Evolutionary conservation across 2,888 invertebrate genomes (phyloP).

Genomic region (Oegoconia quadripuncta): DNA sequence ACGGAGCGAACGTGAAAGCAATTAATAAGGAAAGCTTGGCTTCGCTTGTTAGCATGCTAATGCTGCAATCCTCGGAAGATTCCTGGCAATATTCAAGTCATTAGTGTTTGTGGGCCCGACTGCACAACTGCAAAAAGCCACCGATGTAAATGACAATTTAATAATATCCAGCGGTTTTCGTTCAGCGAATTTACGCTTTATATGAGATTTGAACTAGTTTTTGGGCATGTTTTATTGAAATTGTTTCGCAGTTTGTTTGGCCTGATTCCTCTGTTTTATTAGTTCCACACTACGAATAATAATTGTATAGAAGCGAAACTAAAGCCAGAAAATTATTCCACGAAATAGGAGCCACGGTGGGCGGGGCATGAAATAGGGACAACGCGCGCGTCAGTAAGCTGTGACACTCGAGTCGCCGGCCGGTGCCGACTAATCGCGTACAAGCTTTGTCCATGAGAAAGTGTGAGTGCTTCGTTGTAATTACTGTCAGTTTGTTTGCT

Average conservation of each 20-base stretch:
- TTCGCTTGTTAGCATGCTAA: slow-evolving; percentile 58
- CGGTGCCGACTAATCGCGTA: too few species aligned
- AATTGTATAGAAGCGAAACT: too few species aligned
- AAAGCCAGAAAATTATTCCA: too few species aligned
- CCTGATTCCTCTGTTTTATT: background rate
- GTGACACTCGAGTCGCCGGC: too few species aligned
- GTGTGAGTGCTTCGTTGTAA: too few species aligned
- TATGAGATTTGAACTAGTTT: slow-evolving; percentile 1
- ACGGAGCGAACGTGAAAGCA: slow-evolving; percentile 24
- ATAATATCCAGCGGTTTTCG: slow-evolving; percentile 1
- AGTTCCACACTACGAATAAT: too few species aligned
- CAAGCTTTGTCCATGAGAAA: too few species aligned
- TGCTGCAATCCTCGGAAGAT: slow-evolving; percentile 52
- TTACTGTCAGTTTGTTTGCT: too few species aligned
- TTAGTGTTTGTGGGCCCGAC: slow-evolving; percentile 54
- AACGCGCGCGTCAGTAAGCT: too few species aligned
- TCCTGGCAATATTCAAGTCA: slow-evolving; percentile 57
- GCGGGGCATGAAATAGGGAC: too few species aligned
- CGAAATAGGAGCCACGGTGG: too few species aligned
- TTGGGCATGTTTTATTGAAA: background rate
- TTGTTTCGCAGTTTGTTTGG: background rate
- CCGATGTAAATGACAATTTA: slow-evolving; percentile 15
- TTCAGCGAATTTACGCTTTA: background rate
- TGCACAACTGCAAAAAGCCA: slow-evolving; percentile 49
- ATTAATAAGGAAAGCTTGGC: slow-evolving; percentile 52